A percentile compares a stretch with the other conserved stretches of the same genome.
Evolutionary conservation across 2,888 invertebrate genomes (phyloP).

Genomic region (Phortica okadai): DNA sequence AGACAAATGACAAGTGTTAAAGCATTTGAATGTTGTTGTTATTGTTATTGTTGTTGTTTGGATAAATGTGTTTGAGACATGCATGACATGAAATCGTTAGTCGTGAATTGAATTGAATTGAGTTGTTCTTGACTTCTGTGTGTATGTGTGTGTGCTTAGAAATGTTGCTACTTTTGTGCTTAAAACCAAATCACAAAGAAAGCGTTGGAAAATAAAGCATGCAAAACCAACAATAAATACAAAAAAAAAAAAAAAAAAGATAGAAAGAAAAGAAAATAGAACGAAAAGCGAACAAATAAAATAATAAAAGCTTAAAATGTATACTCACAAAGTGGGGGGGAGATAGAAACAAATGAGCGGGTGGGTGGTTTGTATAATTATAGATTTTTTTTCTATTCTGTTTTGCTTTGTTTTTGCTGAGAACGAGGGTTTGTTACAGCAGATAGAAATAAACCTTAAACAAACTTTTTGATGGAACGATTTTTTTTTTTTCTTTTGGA

Average conservation of each 20-base stretch:
- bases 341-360: constrained; percentile 60
- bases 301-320: constrained; percentile 45
- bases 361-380: constrained; percentile 6
- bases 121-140: too few relatives aligned
- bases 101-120: too few relatives aligned
- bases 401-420: constrained; percentile 4
- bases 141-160: too few relatives aligned
- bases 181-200: too few relatives aligned
- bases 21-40: neutral
- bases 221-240: neutral
- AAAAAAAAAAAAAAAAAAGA: neutral
- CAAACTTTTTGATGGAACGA: neutral
- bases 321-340: constrained; percentile 69
- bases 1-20: neutral
- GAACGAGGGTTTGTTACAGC: neutral
- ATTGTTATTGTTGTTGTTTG: neutral
- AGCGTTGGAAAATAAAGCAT: neutral
- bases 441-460: constrained; percentile 9
- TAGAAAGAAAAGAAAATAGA: constrained; percentile 4
- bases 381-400: neutral
- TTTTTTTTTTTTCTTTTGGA: constrained; percentile 9
- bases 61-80: neutral
- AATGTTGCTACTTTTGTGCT: too few relatives aligned
- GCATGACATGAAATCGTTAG: neutral
- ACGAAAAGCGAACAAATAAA: constrained; percentile 13